Percentiles rank a stretch among this genome's conserved stretches.
Evolutionary conservation across 2,113 vertebrate species (phyloP).

Genomic region (Choloepus hoffmanni): DNA sequence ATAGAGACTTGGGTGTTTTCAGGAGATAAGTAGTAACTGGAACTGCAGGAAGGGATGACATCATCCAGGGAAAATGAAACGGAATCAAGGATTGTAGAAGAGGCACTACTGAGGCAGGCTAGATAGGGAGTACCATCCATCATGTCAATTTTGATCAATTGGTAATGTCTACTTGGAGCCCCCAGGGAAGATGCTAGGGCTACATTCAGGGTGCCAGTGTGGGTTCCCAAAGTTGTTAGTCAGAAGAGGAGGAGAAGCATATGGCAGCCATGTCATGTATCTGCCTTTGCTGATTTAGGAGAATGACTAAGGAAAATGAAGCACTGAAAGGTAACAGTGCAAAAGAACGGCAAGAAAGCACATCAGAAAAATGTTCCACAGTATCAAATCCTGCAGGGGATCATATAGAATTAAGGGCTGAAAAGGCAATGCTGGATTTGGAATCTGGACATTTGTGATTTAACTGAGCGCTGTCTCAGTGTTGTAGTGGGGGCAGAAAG

Average conservation of each 20-base stretch:
- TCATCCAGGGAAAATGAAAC: background rate
- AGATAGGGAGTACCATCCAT: background rate
- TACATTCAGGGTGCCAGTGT: background rate
- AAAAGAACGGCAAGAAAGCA: background rate
- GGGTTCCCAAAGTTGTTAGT: background rate
- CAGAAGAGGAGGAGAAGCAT: background rate
- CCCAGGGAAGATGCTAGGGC: background rate
- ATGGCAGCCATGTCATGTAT: rapidly evolving
- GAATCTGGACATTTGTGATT: background rate
- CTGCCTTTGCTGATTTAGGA: background rate
- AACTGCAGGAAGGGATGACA: background rate
- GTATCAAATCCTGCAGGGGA: no score
- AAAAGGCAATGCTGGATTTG: background rate
- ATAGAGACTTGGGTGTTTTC: background rate
- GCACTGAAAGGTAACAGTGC: background rate
- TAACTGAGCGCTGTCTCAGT: background rate
- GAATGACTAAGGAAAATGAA: background rate
- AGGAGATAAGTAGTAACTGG: no score
- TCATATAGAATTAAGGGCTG: background rate
- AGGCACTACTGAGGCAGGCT: background rate
- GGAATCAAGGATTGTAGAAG: background rate
- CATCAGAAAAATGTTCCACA: background rate
- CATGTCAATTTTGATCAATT: background rate
- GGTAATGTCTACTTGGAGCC: background rate
- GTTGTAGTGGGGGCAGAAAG: background rate